These are phyloP conservation scores for Dysidea cf. avara DNA, from an alignment of 37 sponge, comb jelly and placozoan species.

Conservation along the genomic window DNA sequence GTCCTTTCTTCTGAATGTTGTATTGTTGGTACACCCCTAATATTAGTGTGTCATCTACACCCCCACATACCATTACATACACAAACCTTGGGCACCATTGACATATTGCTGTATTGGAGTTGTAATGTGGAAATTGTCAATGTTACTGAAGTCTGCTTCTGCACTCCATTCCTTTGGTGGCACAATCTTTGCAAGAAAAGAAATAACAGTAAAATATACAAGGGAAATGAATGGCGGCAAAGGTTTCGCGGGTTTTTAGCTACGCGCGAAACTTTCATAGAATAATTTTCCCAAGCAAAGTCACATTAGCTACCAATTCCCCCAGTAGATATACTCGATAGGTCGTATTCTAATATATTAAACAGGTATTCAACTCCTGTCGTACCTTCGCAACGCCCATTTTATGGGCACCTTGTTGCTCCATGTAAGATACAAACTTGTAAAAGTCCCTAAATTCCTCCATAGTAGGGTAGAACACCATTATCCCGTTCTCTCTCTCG, in stretches of 20 bases:
- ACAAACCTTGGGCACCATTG: conserved; percentile 64
- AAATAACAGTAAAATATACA: background rate
- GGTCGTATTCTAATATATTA: no score
- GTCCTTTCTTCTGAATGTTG: conserved; percentile 92
- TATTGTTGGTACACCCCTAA: conserved; percentile 83
- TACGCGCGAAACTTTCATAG: no score
- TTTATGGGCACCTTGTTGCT: conserved; percentile 88
- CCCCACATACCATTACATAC: background rate
- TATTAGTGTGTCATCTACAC: background rate
- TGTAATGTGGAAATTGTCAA: conserved; percentile 42
- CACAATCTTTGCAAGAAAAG: conserved; percentile 60
- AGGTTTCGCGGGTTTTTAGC: background rate
- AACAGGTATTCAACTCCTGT: no score
- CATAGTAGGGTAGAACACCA: conserved; percentile 94
- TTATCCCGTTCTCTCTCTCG: conserved; percentile 60
- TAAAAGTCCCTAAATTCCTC: conserved; percentile 94
- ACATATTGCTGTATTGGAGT: conserved; percentile 83
- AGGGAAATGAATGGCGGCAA: background rate
- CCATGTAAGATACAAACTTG: conserved; percentile 85
- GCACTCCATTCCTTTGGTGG: conserved; percentile 91
- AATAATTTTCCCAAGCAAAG: no score
- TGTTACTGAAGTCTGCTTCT: conserved; percentile 46
- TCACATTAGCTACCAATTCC: no score
- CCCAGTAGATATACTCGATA: no score
- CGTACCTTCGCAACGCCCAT: conserved; percentile 90